Percentiles rank a stretch among this genome's conserved stretches.
Evolutionary conservation across 2,113 vertebrate genomes (phyloP).

Genomic region (Centropus unirufus): DNA sequence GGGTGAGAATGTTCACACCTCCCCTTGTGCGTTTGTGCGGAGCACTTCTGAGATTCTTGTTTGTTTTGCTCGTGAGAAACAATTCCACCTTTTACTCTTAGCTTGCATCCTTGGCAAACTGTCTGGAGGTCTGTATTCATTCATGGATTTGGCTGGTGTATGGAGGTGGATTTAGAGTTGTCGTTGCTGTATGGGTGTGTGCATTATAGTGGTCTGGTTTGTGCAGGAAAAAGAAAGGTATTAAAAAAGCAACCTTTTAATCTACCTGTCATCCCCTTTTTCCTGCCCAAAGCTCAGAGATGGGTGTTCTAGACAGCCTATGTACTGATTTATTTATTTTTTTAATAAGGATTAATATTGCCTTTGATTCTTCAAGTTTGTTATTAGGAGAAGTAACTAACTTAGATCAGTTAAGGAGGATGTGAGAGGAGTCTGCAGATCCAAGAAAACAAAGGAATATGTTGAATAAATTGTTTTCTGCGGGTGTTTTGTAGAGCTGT

Average conservation of each 20-base stretch:
- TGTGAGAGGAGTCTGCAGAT: neutral
- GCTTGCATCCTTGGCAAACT: neutral
- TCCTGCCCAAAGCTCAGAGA: neutral
- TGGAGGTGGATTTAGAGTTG: neutral
- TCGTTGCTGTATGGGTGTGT: neutral
- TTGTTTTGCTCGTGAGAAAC: neutral
- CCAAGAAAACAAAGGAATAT: neutral
- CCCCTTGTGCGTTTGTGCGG: neutral
- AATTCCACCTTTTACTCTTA: neutral
- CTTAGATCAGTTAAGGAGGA: neutral
- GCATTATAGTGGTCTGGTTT: neutral
- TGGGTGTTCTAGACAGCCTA: neutral
- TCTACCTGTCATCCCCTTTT: neutral
- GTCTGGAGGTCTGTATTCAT: neutral
- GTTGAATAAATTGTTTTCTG: neutral
- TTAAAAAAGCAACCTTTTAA: neutral
- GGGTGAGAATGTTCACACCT: rapidly evolving
- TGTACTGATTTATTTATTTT: neutral
- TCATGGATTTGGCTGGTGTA: neutral
- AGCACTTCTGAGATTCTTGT: neutral
- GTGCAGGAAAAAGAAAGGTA: neutral
- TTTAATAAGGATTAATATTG: neutral
- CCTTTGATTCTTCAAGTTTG: neutral
- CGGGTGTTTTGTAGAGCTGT: neutral
- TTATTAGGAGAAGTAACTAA: neutral